Percentiles rank a stretch among this genome's conserved stretches.
Evolutionary conservation across 37 sponge, comb jelly and placozoan species (phyloP).

Genomic region (Lycopodina hypogea): DNA sequence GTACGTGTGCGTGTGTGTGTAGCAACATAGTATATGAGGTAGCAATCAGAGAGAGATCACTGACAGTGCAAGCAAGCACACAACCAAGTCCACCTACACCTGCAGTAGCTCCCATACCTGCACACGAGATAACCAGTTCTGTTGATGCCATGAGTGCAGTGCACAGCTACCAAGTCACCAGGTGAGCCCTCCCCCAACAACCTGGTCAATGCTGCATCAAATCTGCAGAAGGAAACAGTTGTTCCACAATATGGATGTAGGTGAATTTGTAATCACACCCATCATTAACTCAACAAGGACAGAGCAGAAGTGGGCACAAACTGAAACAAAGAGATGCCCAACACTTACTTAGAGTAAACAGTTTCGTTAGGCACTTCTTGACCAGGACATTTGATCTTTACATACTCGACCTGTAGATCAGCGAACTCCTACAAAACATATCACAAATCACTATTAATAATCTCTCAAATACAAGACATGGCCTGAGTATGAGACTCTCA

Average conservation of each 20-base stretch:
- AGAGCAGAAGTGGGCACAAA: no score
- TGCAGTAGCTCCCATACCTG: no score
- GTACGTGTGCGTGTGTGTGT: no score
- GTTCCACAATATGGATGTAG: not conserved
- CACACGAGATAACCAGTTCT: slow-evolving; percentile 86
- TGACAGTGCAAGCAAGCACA: not conserved
- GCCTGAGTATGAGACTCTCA: no score
- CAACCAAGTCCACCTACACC: no score
- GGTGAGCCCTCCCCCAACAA: not conserved
- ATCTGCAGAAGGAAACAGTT: not conserved
- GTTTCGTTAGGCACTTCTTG: slow-evolving; percentile 65
- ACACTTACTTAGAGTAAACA: slow-evolving; percentile 37
- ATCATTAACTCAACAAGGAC: not conserved
- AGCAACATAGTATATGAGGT: no score
- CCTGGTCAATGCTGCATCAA: not conserved
- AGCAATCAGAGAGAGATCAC: not conserved
- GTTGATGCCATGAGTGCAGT: slow-evolving; percentile 92
- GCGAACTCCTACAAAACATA: slow-evolving; percentile 47
- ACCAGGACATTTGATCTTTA: slow-evolving; percentile 75
- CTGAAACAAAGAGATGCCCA: no score
- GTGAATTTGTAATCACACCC: not conserved
- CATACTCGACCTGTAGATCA: slow-evolving; percentile 48
- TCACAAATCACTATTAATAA: not conserved
- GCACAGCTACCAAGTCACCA: slow-evolving; percentile 64
- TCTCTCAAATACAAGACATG: not conserved